Conservation (phyloP, 37 sponge, comb jelly and placozoan genomes). For the Aphrocallistes beatrix region DNA sequence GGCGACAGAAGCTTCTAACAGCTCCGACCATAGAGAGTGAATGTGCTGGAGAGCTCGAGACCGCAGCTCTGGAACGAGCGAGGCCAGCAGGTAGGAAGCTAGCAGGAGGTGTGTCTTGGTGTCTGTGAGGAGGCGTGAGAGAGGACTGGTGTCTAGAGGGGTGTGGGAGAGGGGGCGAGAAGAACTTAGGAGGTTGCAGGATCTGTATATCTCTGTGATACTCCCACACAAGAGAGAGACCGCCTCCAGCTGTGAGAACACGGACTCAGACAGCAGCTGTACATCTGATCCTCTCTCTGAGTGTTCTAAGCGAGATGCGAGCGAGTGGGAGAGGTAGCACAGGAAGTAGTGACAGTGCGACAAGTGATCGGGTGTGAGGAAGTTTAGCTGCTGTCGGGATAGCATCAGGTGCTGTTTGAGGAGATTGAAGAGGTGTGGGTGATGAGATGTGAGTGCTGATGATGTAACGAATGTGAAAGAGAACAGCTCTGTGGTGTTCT, state of each 20-base stretch:
- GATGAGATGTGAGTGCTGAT: background rate
- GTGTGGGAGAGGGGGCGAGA: background rate
- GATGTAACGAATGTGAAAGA: background rate
- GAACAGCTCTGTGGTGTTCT: background rate
- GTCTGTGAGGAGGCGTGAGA: background rate
- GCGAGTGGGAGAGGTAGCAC: background rate
- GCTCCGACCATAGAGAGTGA: background rate
- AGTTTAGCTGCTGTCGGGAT: background rate
- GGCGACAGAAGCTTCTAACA: background rate
- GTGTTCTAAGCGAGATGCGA: background rate
- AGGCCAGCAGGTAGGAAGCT: background rate
- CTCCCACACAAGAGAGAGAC: background rate
- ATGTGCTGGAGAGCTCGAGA: background rate
- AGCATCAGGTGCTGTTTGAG: background rate
- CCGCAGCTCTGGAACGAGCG: background rate
- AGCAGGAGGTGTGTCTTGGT: background rate
- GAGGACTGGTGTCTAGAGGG: background rate
- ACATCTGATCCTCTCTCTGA: background rate
- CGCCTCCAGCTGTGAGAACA: background rate
- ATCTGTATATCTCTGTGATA: background rate
- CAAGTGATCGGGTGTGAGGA: background rate
- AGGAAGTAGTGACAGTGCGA: background rate
- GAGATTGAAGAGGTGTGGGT: background rate
- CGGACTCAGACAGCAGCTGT: background rate
- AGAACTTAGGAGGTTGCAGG: background rate